A percentile compares a stretch with the other conserved stretches of the same genome.
phyloP scores from a whole-genome alignment of 2,797 vertebrate genomes.

The Phalanger gymnotis region DNA sequence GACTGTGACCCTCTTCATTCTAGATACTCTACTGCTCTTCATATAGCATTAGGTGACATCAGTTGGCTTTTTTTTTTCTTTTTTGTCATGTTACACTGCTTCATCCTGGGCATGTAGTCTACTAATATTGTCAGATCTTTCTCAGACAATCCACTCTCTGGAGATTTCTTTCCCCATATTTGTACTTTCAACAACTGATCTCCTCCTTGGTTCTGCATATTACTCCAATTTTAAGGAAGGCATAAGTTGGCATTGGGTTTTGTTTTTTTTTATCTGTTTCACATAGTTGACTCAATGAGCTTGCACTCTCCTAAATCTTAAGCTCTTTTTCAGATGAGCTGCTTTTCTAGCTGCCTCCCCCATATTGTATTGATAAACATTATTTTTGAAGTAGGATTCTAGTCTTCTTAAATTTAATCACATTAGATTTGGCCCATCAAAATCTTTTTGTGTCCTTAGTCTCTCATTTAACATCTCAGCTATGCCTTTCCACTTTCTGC shows the following conservation, averaged over 20 bases:
- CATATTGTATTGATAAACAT: neutral
- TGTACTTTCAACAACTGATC: neutral
- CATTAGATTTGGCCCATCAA: neutral
- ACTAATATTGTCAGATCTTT: neutral
- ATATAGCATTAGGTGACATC: neutral
- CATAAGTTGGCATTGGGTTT: neutral
- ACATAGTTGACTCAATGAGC: neutral
- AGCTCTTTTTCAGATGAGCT: neutral
- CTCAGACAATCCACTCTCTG: neutral
- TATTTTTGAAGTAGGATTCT: neutral
- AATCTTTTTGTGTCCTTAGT: neutral
- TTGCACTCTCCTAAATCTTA: neutral
- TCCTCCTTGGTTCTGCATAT: neutral
- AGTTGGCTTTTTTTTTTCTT: neutral
- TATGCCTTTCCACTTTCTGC: neutral
- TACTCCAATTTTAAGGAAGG: neutral
- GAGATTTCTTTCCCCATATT: neutral
- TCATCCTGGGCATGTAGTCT: too few species aligned
- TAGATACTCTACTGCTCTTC: neutral
- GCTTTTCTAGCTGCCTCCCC: neutral
- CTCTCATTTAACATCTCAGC: neutral
- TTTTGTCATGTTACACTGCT: too few species aligned
- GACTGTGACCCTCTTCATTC: too few species aligned
- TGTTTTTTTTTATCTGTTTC: neutral
- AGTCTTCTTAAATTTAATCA: neutral